phyloP scores from a whole-genome alignment of 2,888 invertebrate genomes.

The Macrophya alboannulata region DNA sequence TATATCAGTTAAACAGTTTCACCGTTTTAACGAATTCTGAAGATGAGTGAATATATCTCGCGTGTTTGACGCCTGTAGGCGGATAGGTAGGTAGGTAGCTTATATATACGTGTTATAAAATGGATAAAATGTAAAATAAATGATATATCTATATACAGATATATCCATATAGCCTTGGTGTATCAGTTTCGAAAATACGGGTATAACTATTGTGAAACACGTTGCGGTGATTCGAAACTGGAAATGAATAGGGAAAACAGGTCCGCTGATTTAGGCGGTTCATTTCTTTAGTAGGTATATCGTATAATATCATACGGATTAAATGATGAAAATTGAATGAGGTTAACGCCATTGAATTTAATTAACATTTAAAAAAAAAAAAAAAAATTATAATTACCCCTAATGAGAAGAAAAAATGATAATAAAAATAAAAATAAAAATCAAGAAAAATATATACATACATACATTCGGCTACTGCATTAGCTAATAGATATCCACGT shows the following conservation, averaged over 20 bases:
- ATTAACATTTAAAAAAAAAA: conserved; percentile 19
- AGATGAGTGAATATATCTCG: conserved; percentile 7
- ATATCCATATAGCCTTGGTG: not conserved
- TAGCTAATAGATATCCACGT: conserved; percentile 70
- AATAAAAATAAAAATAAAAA: not conserved
- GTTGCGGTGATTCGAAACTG: not conserved
- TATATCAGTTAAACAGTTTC: conserved; percentile 15
- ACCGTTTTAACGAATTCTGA: conserved; percentile 19
- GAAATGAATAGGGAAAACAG: not conserved
- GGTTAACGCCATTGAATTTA: conserved; percentile 37
- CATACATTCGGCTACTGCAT: conserved; percentile 66
- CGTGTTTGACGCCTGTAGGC: not conserved
- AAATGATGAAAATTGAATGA: not conserved
- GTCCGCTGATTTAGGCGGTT: not conserved
- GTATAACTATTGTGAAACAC: not conserved
- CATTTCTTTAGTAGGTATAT: not conserved
- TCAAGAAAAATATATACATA: not conserved
- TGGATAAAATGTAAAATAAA: not conserved
- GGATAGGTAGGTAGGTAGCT: not conserved
- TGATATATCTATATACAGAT: not conserved
- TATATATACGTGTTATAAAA: not conserved
- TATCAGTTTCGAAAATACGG: not conserved
- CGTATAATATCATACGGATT: not conserved
- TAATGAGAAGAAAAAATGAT: not conserved
- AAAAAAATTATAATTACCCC: conserved; percentile 6